A percentile compares a stretch with the other conserved stretches of the same genome.
Conservation (phyloP, 1,140 invertebrate species). For the Drosophila serrata region DNA sequence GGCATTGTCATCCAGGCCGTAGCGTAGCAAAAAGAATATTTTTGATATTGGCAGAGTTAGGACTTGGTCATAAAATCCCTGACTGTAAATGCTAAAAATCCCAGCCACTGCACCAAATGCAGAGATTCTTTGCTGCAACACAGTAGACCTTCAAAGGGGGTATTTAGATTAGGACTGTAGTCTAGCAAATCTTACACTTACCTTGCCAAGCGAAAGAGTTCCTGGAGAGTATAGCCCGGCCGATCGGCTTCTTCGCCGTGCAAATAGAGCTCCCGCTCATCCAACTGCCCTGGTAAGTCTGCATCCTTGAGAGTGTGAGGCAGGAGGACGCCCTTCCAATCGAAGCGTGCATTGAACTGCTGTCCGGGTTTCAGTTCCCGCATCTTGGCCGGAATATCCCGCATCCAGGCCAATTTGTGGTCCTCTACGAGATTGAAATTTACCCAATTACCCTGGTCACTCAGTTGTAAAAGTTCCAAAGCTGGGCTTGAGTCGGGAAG, state of each 20-base stretch:
- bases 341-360: constrained; percentile 91
- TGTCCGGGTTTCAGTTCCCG: constrained; percentile 85
- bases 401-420: constrained; percentile 95
- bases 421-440: constrained; percentile 93
- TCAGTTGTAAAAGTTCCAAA: constrained; percentile 88
- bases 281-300: constrained; percentile 86
- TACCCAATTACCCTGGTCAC: constrained; percentile 90
- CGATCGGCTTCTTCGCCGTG: constrained; percentile 96
- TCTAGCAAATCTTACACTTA: not conserved
- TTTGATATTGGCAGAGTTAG: constrained; percentile 88
- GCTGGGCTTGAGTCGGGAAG: constrained; percentile 80
- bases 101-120: constrained; percentile 92
- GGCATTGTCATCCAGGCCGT: constrained; percentile 94
- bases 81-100: constrained; percentile 90
- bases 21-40: constrained; percentile 92
- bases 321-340: constrained; percentile 89
- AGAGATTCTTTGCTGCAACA: constrained; percentile 92
- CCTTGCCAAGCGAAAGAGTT: constrained; percentile 91
- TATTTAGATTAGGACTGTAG: not conserved
- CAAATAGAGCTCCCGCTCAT: constrained; percentile 92
- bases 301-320: constrained; percentile 86
- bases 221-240: constrained; percentile 95
- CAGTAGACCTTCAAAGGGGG: constrained; percentile 86
- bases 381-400: constrained; percentile 87
- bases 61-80: constrained; percentile 90